These are phyloP conservation scores for Malaclemys terrapin DNA, from an alignment of 2,113 vertebrate species.

Conservation along the genomic window DNA sequence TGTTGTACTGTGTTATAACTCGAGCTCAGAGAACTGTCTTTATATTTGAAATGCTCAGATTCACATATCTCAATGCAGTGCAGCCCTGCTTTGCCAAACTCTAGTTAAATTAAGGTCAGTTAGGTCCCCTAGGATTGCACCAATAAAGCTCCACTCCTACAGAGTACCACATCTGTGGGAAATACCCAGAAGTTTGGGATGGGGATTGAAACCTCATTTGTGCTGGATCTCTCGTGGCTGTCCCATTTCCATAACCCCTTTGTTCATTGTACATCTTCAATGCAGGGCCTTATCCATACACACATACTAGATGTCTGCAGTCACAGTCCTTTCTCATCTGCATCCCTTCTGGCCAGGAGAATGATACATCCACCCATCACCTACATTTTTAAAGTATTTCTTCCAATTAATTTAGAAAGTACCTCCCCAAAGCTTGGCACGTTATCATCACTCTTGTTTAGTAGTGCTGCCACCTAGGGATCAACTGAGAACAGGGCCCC, in stretches of 20 bases:
- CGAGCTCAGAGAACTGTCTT: constrained; percentile 17
- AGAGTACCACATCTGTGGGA: not conserved
- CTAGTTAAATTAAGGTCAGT: constrained; percentile 65
- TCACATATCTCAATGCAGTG: not conserved
- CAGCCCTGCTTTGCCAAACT: constrained; percentile 29
- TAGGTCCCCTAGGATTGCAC: constrained; percentile 20
- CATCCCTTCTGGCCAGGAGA: not conserved
- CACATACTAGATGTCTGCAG: not conserved
- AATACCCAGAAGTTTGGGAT: not conserved
- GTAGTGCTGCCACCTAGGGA: not conserved
- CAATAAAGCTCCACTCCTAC: constrained; percentile 56
- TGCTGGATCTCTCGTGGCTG: constrained; percentile 51
- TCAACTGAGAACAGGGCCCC: not conserved
- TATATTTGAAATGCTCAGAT: constrained; percentile 29
- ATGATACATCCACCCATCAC: not conserved
- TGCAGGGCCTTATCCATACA: not conserved
- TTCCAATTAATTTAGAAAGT: not conserved
- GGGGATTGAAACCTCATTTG: constrained; percentile 71
- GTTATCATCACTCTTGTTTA: not conserved
- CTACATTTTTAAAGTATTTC: not conserved
- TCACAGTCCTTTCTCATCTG: not conserved
- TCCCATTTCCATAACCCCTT: constrained; percentile 63
- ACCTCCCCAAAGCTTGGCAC: not conserved
- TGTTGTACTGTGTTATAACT: not conserved
- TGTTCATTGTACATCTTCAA: constrained; percentile 39